Percentiles rank a stretch among this genome's conserved stretches.
Conservation (phyloP, 2,888 invertebrate species). For the Euzetes globulus region DNA sequence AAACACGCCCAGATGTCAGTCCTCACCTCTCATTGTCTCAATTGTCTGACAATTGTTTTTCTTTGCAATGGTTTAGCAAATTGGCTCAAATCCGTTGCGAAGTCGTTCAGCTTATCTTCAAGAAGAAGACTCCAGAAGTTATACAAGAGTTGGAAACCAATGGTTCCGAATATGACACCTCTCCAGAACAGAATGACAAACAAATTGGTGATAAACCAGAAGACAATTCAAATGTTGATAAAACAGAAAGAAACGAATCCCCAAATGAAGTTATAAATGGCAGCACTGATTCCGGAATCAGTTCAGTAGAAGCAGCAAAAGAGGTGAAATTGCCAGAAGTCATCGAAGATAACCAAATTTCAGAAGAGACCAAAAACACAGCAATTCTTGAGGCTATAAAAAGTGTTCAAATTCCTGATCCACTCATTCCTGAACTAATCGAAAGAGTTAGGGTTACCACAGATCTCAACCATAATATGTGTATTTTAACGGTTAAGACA, state of each 20-base stretch:
- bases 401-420: constrained; percentile 34
- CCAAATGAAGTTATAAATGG: neutral
- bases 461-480: constrained; percentile 75
- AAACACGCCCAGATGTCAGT: constrained; percentile 38
- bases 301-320: too few relatives aligned
- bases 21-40: neutral
- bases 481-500: constrained; percentile 72
- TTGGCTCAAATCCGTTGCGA: constrained; percentile 38
- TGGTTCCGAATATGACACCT: neutral
- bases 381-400: neutral
- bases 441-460: constrained; percentile 65
- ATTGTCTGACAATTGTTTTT: neutral
- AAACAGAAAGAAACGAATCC: neutral
- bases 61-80: constrained; percentile 28
- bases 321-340: too few relatives aligned
- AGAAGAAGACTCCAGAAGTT: constrained; percentile 21
- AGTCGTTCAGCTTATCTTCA: constrained; percentile 31
- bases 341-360: neutral
- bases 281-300: too few relatives aligned
- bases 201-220: neutral
- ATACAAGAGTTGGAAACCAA: constrained; percentile 14
- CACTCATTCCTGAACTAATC: constrained; percentile 39
- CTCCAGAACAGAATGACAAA: neutral
- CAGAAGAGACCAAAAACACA: neutral
- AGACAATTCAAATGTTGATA: neutral